Conservation (phyloP, 1,140 invertebrate species). For the Pseudoatta argentina region DNA sequence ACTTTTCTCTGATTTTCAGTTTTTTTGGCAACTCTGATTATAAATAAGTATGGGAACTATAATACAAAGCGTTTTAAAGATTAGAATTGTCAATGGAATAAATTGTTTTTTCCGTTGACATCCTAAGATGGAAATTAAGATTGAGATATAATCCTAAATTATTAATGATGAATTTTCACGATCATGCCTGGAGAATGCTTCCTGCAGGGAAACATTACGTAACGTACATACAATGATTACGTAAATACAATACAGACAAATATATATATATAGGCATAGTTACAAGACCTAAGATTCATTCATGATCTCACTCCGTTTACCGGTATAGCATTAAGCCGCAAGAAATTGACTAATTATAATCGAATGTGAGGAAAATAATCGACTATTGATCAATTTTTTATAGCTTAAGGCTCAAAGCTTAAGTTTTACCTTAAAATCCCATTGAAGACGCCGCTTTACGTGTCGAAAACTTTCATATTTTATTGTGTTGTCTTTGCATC, state of each 20-base stretch:
- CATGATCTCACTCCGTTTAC: background rate
- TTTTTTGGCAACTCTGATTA: too few species aligned
- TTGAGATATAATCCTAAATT: background rate
- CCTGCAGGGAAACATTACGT: background rate
- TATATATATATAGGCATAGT: background rate
- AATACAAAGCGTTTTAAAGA: background rate
- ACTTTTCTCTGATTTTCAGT: too few species aligned
- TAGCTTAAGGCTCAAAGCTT: too few species aligned
- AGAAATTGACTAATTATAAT: too few species aligned
- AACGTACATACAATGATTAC: conserved; percentile 2
- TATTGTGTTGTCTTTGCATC: background rate
- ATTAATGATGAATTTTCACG: background rate
- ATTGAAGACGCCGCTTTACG: too few species aligned
- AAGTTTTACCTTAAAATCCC: too few species aligned
- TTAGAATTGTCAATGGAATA: background rate
- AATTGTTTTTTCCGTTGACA: background rate
- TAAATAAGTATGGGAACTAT: background rate
- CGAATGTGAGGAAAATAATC: too few species aligned
- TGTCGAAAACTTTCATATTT: background rate
- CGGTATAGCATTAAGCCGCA: background rate
- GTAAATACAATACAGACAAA: background rate
- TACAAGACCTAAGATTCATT: conserved; percentile 16
- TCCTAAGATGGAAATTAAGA: background rate
- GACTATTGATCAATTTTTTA: too few species aligned
- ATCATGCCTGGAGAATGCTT: background rate